A percentile compares a stretch with the other conserved stretches of the same genome.
These are phyloP conservation scores for Tipula confusa DNA, from an alignment of 2,888 invertebrate species.

Conservation along the genomic window DNA sequence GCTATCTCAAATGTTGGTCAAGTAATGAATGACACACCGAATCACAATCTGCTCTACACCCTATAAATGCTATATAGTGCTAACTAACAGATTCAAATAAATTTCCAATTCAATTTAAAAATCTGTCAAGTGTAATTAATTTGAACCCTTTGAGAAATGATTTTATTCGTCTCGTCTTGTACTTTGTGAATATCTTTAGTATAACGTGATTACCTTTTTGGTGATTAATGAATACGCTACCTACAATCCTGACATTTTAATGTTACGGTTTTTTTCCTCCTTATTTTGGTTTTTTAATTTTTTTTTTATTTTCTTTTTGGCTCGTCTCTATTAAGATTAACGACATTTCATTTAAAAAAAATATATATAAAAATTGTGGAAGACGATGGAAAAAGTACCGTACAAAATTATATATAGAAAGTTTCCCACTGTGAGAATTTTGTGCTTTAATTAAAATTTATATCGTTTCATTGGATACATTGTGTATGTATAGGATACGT, in stretches of 20 bases:
- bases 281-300: background rate
- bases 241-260: constrained; percentile 9
- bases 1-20: background rate
- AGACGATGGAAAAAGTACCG: background rate
- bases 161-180: background rate
- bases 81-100: background rate
- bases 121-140: background rate
- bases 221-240: background rate
- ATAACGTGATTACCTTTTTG: background rate
- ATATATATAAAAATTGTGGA: background rate
- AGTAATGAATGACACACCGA: background rate
- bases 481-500: background rate
- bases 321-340: constrained; percentile 8
- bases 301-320: background rate
- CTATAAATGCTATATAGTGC: background rate
- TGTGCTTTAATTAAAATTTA: background rate
- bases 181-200: background rate
- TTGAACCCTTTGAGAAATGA: constrained; percentile 21
- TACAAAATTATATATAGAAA: background rate
- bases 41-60: background rate
- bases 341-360: constrained; percentile 3
- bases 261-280: background rate
- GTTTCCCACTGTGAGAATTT: background rate
- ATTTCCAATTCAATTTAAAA: constrained; percentile 5
- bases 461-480: background rate